Evolutionary conservation across 2,797 vertebrate genomes (phyloP), one percentile per base, ranked within the genome.

Genomic region (Meda fulgida): DNA sequence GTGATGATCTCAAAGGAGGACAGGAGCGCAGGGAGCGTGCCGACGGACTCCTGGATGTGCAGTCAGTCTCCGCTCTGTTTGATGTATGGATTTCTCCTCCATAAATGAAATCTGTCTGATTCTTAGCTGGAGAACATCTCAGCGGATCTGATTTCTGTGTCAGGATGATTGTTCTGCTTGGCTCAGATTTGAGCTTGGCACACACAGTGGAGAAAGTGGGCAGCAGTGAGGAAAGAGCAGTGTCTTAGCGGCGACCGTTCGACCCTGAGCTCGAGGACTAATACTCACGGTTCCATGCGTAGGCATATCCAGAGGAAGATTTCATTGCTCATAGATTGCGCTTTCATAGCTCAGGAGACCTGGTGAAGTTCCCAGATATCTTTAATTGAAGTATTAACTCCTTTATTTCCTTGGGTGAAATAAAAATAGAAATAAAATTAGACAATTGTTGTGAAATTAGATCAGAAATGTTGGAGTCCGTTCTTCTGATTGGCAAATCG

Each of bases 1-100:
- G 58, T 6, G 36, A 80, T 31, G 43, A 81, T 80, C 82, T 87
- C 81, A 85, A 86, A 86, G 53, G 86, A 86, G 88, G 88, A 83
- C 86, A 86, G 76, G 66, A 51, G 81, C 76, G 29, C 36, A 84
- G 81, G 86, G 83, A 87, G 58, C 69, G 60, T 78, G 73, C 14
- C 3, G 46, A 80, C 23, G 46, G 78, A 69, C 78, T 69, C 21
- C 38, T 38, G 65, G 31, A 69, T 80, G 65, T 21, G 80, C 38
- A 82, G 80, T 83, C 81, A 31, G 29, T 43, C 40, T 82, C 66
- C 53, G 3, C 46, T 72, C 36, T 10, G 23, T 84, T 84, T 77
- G 81, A 84, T 38, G 63, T 77, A 55, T 83, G 46, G 71, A 77
- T 84, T 67, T 77, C 72, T 76, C 16, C 60, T 84, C 46, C 72